Evolutionary conservation across 2,113 vertebrate species (phyloP).

Genomic region (Eleginops maclovinus): DNA sequence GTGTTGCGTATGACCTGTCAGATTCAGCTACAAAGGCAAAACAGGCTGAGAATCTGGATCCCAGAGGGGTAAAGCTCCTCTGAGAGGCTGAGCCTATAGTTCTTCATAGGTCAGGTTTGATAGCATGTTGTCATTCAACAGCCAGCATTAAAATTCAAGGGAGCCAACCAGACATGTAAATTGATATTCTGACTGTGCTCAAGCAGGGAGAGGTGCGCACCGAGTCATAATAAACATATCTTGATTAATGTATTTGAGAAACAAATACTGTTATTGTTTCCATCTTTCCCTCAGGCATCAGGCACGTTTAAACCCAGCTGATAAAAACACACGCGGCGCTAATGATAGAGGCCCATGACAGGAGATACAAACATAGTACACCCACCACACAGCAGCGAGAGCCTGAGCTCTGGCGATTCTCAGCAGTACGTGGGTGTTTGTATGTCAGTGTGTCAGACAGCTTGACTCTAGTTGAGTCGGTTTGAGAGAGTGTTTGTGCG

Average conservation of each 20-base stretch:
- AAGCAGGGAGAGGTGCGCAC: slow-evolving; percentile 31
- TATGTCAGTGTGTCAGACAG: slow-evolving; percentile 79
- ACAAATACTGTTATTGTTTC: slow-evolving; percentile 68
- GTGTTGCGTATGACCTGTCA: slow-evolving; percentile 28
- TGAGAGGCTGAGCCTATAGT: slow-evolving; percentile 46
- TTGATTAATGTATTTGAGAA: slow-evolving; percentile 71
- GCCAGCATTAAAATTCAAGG: slow-evolving; percentile 45
- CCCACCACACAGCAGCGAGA: slow-evolving; percentile 63
- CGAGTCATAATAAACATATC: slow-evolving; percentile 64
- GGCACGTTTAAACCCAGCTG: slow-evolving; percentile 56
- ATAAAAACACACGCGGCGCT: slow-evolving; percentile 69
- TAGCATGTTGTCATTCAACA: slow-evolving; percentile 55
- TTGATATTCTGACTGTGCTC: slow-evolving; percentile 36
- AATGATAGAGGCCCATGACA: slow-evolving; percentile 77
- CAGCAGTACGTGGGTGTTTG: slow-evolving; percentile 70
- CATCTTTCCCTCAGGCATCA: slow-evolving; percentile 55
- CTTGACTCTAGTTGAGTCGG: slow-evolving; percentile 63
- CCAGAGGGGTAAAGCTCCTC: slow-evolving; percentile 36
- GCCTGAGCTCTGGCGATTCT: slow-evolving; percentile 48
- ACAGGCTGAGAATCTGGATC: slow-evolving; percentile 48
- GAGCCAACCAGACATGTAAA: slow-evolving; percentile 35
- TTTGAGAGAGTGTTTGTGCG: slow-evolving; percentile 55
- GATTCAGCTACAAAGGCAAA: slow-evolving; percentile 55
- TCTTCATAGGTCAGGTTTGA: slow-evolving; percentile 57
- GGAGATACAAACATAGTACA: slow-evolving; percentile 70